Percentiles rank a stretch among this genome's conserved stretches.
Conservation (phyloP, 2,113 vertebrate species). For the Dissostichus mawsoni region DNA sequence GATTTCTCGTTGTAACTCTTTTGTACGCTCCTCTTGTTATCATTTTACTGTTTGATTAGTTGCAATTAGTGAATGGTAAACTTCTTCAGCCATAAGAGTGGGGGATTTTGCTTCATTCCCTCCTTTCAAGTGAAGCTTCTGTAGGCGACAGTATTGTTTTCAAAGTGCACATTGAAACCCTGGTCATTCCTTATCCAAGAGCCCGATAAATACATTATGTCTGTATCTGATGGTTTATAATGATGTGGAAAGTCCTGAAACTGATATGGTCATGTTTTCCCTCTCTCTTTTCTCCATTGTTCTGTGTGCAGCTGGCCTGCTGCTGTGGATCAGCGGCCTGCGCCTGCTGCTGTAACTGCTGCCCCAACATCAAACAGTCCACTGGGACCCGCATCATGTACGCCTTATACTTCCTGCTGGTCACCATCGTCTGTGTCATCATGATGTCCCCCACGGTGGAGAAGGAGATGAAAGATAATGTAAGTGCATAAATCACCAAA, state of each 20-base stretch:
- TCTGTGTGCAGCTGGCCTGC: slow-evolving; percentile 90
- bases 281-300: slow-evolving; percentile 27
- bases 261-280: slow-evolving; percentile 18
- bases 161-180: not conserved
- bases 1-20: not conserved
- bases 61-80: not conserved
- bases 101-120: not conserved
- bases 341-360: slow-evolving; percentile 93
- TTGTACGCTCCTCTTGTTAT: not conserved
- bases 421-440: slow-evolving; percentile 89
- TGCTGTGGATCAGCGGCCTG: slow-evolving; percentile 93
- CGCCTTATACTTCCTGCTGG: slow-evolving; percentile 93
- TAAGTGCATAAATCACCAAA: slow-evolving; percentile 81
- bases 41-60: not conserved
- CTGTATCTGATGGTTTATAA: slow-evolving; percentile 4
- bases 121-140: not conserved
- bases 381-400: slow-evolving; percentile 97
- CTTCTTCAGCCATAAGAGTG: not conserved
- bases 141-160: not conserved
- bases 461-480: slow-evolving; percentile 78
- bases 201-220: slow-evolving; percentile 3
- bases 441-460: slow-evolving; percentile 96
- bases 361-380: slow-evolving; percentile 96
- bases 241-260: slow-evolving; percentile 15
- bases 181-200: not conserved